Evolutionary conservation across 2,113 vertebrate species (phyloP).

Genomic region (Odocoileus hemionus): DNA sequence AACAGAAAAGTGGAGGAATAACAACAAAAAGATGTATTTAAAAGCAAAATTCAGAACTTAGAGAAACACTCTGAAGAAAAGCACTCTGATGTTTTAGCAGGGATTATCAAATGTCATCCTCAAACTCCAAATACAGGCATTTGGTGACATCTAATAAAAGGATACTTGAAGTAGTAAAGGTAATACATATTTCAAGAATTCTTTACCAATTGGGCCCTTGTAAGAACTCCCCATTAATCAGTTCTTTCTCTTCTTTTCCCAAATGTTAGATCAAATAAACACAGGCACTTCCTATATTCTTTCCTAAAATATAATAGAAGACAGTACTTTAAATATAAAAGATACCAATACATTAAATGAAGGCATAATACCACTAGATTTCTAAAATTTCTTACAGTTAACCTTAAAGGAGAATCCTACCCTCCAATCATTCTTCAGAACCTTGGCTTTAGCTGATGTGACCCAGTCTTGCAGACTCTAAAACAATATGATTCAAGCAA

Average conservation of each 20-base stretch:
- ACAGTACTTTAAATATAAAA: neutral
- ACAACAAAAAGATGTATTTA: neutral
- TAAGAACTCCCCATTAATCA: neutral
- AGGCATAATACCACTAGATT: neutral
- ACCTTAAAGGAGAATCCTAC: neutral
- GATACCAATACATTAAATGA: neutral
- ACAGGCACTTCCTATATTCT: neutral
- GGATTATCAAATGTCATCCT: neutral
- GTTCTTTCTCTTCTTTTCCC: neutral
- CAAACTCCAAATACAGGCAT: neutral
- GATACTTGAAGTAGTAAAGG: neutral
- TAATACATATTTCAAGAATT: neutral
- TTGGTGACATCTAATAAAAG: neutral
- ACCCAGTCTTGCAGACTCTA: neutral
- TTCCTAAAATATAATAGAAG: neutral
- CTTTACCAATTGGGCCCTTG: neutral
- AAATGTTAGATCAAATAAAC: neutral
- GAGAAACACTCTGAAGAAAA: neutral
- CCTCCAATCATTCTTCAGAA: neutral
- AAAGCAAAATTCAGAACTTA: slow-evolving; percentile 12
- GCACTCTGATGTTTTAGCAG: neutral
- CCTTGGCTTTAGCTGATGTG: neutral
- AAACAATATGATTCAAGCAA: neutral
- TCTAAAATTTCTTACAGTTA: neutral
- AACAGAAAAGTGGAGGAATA: neutral